phyloP scores from a whole-genome alignment of 2,797 vertebrate genomes.

The Darevskia mixta region DNA sequence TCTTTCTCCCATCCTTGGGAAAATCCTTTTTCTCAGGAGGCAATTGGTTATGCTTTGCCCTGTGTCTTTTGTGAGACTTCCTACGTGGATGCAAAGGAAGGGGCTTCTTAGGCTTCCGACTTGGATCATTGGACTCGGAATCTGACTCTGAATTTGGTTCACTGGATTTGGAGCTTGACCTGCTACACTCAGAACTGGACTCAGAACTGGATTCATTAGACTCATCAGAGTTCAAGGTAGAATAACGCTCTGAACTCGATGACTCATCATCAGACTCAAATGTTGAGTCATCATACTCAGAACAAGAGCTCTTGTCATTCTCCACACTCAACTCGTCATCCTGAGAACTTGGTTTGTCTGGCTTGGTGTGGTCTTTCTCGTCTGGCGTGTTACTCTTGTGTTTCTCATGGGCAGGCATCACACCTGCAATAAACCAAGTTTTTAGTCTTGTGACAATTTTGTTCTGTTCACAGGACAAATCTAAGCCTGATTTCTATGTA shows the following conservation, averaged over 20 bases:
- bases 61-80: neutral
- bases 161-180: neutral
- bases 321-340: neutral
- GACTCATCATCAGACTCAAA: conserved; percentile 20
- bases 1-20: neutral
- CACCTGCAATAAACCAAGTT: conserved; percentile 29
- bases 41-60: neutral
- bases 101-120: neutral
- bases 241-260: neutral
- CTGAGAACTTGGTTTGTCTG: neutral
- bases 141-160: neutral
- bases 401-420: neutral
- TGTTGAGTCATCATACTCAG: conserved; percentile 11
- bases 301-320: neutral
- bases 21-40: neutral
- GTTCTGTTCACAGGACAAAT: no score
- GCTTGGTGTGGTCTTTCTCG: neutral
- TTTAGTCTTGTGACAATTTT: neutral
- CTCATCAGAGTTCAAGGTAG: neutral
- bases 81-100: neutral
- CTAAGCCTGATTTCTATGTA: no score
- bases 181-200: neutral
- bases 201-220: neutral
- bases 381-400: neutral
- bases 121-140: neutral